Evolutionary conservation across 2,113 vertebrate genomes (phyloP).

Genomic region (Oostethus manadensis): DNA sequence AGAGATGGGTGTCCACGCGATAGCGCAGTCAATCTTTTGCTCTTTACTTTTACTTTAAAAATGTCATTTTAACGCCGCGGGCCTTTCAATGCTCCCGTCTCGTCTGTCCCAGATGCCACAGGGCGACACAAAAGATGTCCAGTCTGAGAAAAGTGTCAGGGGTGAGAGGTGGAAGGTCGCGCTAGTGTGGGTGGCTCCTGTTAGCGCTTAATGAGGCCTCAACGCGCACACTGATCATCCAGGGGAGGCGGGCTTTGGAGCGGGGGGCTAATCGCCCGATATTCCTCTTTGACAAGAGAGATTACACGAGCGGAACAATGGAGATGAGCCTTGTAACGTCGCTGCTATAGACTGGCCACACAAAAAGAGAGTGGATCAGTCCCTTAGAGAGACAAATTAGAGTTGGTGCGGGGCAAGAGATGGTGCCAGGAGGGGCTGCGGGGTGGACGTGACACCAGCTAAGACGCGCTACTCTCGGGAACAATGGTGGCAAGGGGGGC

Average conservation of each 20-base stretch:
- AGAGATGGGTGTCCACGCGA: constrained; percentile 72
- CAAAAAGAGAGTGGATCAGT: constrained; percentile 58
- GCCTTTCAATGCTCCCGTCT: background rate
- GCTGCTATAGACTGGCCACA: constrained; percentile 53
- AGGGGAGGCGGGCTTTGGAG: constrained; percentile 48
- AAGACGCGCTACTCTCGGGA: background rate
- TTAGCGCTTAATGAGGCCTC: constrained; percentile 65
- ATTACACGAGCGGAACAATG: constrained; percentile 68
- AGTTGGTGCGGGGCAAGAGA: constrained; percentile 1
- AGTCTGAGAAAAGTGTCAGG: constrained; percentile 55
- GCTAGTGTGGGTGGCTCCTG: constrained; percentile 67
- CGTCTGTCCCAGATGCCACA: constrained; percentile 5
- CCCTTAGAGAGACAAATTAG: constrained; percentile 47
- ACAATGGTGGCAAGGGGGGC: constrained; percentile 21
- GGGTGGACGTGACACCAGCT: background rate
- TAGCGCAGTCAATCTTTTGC: constrained; percentile 33
- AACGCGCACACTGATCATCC: constrained; percentile 65
- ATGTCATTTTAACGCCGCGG: too few species aligned
- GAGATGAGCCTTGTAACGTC: constrained; percentile 64
- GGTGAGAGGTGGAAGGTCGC: constrained; percentile 69
- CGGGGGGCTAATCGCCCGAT: constrained; percentile 65
- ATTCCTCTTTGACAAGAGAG: constrained; percentile 65
- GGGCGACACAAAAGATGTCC: constrained; percentile 35
- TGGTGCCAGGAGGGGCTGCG: background rate
- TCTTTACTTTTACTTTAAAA: constrained; percentile 14